phyloP scores from a whole-genome alignment of 2,888 invertebrate species.

The Syrista parreyssii region DNA sequence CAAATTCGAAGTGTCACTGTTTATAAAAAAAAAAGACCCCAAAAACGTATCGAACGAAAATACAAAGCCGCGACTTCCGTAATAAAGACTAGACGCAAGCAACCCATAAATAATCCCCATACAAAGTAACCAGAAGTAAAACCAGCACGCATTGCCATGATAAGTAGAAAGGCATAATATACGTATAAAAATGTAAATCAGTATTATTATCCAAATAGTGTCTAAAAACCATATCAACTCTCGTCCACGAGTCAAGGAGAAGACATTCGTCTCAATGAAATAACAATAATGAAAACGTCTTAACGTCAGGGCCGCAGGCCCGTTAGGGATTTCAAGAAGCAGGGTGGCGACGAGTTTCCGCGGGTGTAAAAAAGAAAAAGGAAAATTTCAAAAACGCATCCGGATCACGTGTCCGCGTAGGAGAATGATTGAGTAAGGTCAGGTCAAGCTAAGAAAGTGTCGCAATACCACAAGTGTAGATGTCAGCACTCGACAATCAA shows the following conservation, averaged over 20 bases:
- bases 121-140: neutral
- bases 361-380: too few relatives aligned
- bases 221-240: neutral
- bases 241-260: neutral
- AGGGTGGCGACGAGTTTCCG: neutral
- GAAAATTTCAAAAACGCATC: too few relatives aligned
- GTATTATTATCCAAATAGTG: neutral
- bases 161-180: neutral
- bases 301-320: neutral
- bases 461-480: too few relatives aligned
- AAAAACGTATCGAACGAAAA: neutral
- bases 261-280: neutral
- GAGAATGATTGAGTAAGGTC: too few relatives aligned
- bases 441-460: too few relatives aligned
- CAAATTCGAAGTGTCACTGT: too few relatives aligned
- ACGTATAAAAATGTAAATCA: neutral
- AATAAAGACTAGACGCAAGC: neutral
- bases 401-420: too few relatives aligned
- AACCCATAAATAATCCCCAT: neutral
- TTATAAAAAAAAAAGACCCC: too few relatives aligned
- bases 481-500: too few relatives aligned
- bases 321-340: neutral
- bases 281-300: neutral
- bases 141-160: neutral
- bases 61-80: neutral